A percentile compares a stretch with the other conserved stretches of the same genome.
phyloP scores from a whole-genome alignment of 2,888 invertebrate species.

The Sepioteuthis lessoniana region DNA sequence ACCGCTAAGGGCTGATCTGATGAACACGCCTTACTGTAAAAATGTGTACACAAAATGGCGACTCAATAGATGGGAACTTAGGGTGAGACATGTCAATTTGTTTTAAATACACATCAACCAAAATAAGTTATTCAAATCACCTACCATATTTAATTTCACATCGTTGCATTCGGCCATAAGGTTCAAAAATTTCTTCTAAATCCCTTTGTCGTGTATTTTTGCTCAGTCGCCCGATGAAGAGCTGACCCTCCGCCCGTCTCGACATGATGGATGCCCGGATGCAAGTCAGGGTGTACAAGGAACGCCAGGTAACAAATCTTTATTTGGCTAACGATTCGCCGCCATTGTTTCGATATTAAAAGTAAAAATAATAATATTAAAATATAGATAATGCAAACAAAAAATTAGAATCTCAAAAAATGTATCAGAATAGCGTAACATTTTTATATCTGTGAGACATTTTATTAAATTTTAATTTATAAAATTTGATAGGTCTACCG shows the following conservation, averaged over 20 bases:
- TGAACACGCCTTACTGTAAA: not conserved
- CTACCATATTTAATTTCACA: slow-evolving; percentile 76
- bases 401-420: not conserved
- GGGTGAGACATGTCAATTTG: not conserved
- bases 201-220: slow-evolving; percentile 73
- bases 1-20: not conserved
- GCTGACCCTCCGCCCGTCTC: slow-evolving; percentile 63
- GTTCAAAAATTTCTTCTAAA: slow-evolving; percentile 75
- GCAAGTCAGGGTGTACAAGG: not conserved
- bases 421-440: not conserved
- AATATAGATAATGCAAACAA: not conserved
- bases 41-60: slow-evolving; percentile 23
- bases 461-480: not conserved
- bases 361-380: not conserved
- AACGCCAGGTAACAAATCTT: not conserved
- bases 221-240: slow-evolving; percentile 74
- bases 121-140: slow-evolving; percentile 48
- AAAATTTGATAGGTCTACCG: not conserved
- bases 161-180: slow-evolving; percentile 73
- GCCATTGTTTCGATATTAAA: not conserved
- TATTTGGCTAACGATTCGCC: not conserved
- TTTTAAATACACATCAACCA: not conserved
- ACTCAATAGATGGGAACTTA: not conserved
- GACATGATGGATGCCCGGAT: slow-evolving; percentile 50
- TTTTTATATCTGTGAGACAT: not conserved